Conservation (phyloP, 2,888 invertebrate genomes). For the Meliscaeva auricollis region DNA sequence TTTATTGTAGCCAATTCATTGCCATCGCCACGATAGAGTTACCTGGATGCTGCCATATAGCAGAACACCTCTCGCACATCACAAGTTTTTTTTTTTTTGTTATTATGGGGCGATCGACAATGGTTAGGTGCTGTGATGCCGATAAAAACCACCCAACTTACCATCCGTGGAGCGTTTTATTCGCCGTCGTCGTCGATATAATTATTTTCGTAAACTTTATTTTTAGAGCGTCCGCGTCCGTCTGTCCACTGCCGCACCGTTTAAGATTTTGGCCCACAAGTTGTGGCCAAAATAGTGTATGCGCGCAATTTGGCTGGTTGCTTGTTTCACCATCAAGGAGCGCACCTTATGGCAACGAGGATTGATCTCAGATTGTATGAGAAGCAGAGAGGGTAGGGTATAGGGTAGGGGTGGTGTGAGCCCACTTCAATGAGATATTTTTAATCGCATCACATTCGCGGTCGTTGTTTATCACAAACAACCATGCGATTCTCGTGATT, state of each 20-base stretch:
- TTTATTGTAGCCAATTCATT: conserved; percentile 64
- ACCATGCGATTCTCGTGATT: conserved; percentile 65
- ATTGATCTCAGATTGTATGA: conserved; percentile 5
- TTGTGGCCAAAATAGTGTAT: conserved; percentile 75
- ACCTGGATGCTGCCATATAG: conserved; percentile 68
- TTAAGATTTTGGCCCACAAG: conserved; percentile 64
- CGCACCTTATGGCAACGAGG: conserved; percentile 58
- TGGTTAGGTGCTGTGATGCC: not conserved
- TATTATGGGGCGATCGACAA: not conserved
- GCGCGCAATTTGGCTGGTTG: conserved; percentile 61
- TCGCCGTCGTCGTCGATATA: conserved; percentile 20
- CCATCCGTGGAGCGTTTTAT: conserved; percentile 38
- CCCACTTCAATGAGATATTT: conserved; percentile 73
- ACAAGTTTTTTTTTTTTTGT: conserved; percentile 4
- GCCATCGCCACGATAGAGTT: conserved; percentile 72
- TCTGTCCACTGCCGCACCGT: conserved; percentile 18
- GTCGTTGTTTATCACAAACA: conserved; percentile 71
- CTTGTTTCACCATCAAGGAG: conserved; percentile 19
- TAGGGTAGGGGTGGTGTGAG: conserved; percentile 20
- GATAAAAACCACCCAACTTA: conserved; percentile 36
- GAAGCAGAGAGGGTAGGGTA: not conserved
- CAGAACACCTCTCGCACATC: not conserved
- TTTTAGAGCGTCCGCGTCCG: conserved; percentile 47
- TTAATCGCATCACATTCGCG: conserved; percentile 75
- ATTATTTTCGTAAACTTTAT: conserved; percentile 50